Evolutionary conservation across 1,140 invertebrate species (phyloP).

Genomic region (Araneus ventricosus): DNA sequence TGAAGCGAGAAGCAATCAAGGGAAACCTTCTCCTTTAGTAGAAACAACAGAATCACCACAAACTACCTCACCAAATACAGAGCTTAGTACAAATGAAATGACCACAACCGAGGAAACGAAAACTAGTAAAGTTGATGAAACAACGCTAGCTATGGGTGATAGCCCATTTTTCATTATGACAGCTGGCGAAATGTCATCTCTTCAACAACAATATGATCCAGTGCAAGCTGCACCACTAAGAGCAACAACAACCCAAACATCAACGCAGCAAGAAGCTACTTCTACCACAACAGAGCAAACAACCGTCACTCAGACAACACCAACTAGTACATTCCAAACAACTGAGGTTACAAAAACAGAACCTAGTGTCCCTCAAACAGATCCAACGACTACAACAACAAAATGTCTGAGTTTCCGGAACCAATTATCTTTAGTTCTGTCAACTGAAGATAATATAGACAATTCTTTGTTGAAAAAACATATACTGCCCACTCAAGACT

Average conservation of each 20-base stretch:
- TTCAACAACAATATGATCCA: conserved; percentile 70
- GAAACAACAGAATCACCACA: neutral
- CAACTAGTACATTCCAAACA: neutral
- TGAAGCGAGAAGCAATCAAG: neutral
- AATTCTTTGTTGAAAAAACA: conserved; percentile 63
- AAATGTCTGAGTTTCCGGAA: conserved; percentile 66
- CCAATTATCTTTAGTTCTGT: conserved; percentile 70
- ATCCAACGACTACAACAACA: conserved; percentile 35
- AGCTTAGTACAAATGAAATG: neutral
- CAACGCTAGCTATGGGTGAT: conserved; percentile 1
- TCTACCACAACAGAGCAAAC: neutral
- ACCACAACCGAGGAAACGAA: neutral
- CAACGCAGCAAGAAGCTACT: neutral
- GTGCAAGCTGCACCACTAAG: conserved; percentile 31
- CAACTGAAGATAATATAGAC: conserved; percentile 71
- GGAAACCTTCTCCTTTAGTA: conserved; percentile 32
- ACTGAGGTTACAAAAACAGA: neutral
- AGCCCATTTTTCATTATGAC: conserved; percentile 72
- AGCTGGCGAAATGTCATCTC: conserved; percentile 57
- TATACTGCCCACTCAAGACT: conserved; percentile 65
- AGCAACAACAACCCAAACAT: neutral
- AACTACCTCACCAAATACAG: conserved; percentile 12
- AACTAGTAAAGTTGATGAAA: neutral
- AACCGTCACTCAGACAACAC: neutral
- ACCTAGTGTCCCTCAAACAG: neutral